These are phyloP conservation scores for Pseudochirops corinnae DNA, from an alignment of 2,797 vertebrate species.

Conservation along the genomic window DNA sequence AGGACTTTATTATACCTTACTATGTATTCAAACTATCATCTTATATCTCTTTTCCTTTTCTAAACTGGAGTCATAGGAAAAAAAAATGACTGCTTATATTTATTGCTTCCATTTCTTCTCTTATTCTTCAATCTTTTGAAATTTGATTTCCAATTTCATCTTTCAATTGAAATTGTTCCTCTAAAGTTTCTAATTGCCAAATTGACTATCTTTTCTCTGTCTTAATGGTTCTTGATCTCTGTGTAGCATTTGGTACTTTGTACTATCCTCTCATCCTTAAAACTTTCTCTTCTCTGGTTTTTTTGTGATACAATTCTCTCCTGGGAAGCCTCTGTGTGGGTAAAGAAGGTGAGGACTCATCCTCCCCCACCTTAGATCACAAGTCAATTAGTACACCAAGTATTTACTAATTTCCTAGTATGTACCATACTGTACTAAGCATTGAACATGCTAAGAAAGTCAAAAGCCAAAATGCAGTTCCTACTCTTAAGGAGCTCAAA, in stretches of 20 bases:
- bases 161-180: not conserved
- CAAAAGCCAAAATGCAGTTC: not conserved
- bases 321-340: not conserved
- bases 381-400: not conserved
- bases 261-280: not conserved
- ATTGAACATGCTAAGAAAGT: not conserved
- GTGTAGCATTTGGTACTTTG: not conserved
- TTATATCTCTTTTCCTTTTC: not conserved
- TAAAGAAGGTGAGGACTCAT: not conserved
- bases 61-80: not conserved
- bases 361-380: not conserved
- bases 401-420: not conserved
- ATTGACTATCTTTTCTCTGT: not conserved
- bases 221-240: not conserved
- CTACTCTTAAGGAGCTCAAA: not conserved
- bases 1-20: not conserved
- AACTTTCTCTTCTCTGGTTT: not conserved
- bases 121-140: not conserved
- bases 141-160: not conserved
- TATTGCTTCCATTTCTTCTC: not conserved
- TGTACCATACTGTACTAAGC: not conserved
- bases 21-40: not conserved
- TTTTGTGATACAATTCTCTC: not conserved
- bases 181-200: not conserved
- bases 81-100: not conserved